Evolutionary conservation across 2,888 invertebrate species (phyloP), one percentile per base, ranked within the genome.

Genomic region (Sialis lutaria): DNA sequence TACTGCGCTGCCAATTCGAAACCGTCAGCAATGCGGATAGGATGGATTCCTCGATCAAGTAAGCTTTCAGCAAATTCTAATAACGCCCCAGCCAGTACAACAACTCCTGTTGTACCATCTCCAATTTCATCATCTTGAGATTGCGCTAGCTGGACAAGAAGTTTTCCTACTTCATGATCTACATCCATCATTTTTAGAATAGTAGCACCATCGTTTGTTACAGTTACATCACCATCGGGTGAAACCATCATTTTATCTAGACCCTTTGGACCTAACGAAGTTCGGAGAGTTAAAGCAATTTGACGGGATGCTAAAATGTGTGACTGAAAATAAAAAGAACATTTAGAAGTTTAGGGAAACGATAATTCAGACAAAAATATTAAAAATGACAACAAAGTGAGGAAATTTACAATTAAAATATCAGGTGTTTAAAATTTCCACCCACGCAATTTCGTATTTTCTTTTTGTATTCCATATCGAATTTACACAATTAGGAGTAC

Each of bases 101-200:
- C 97, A 54, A 98, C 98, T 8, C 97, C 97, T 6, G 98, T 99
- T 1, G 98, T 99, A 43, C 98, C 98, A 70, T 98, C 98, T 37
- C 97, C 97, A 58, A 98, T 96, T 72, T 99, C 98, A 69, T 97
- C 95, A 64, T 98, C 98, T 66, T 99, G 98, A 48, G 96, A 95
- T 66, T 97, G 95, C 31, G 95, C 93, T 49, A 99, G 67, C 63
- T 99, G 93, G 30, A 99, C 98, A 79, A 99, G 82, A 44, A 99
- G 70, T 64, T 96, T 98, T 35, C 93, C 97, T 55, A 98, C 91
- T 73, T 96, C 89, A 64, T 98, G 96, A 32, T 97, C 95, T 6
- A 98, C 92, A 63, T 98, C 97, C 97, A 99, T 99, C 68, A 90
- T 75, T 67, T 95, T 91, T 55, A 98, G 73, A 58, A 99, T 99